Conservation (phyloP, 2,888 invertebrate genomes). For the Mantis religiosa region DNA sequence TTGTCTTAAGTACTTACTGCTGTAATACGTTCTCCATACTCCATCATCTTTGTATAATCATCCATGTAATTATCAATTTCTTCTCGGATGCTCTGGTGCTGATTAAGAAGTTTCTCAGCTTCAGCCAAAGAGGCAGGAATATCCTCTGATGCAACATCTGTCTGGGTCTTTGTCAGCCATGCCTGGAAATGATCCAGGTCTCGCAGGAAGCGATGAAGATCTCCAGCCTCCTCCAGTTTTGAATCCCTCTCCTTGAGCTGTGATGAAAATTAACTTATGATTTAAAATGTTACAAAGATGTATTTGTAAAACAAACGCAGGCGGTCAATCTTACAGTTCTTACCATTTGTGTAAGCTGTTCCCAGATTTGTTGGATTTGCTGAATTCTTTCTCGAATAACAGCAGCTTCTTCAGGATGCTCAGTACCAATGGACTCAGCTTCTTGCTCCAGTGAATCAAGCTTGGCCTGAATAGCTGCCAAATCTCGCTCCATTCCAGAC, state of each 20-base stretch:
- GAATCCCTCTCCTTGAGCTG: constrained; percentile 95
- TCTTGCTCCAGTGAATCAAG: constrained; percentile 90
- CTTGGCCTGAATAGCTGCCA: constrained; percentile 98
- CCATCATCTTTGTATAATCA: constrained; percentile 99
- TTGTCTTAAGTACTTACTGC: constrained; percentile 50
- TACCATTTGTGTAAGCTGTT: constrained; percentile 91
- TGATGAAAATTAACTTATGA: constrained; percentile 24
- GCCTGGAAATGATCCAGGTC: constrained; percentile 99
- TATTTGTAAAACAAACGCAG: too few relatives aligned
- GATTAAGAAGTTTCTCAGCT: constrained; percentile 92
- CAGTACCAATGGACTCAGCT: constrained; percentile 84
- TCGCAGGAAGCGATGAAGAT: constrained; percentile 94
- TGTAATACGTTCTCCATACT: constrained; percentile 94
- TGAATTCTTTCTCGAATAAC: constrained; percentile 85
- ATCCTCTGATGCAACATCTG: constrained; percentile 97
- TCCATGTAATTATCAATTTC: constrained; percentile 99
- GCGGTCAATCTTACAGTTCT: background rate
- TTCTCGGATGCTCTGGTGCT: constrained; percentile 97
- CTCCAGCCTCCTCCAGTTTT: constrained; percentile 97
- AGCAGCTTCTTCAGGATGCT: constrained; percentile 92
- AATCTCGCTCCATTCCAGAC: constrained; percentile 97
- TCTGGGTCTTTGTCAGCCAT: constrained; percentile 98
- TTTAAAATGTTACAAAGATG: background rate
- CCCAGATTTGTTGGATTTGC: constrained; percentile 92
- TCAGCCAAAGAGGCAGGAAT: constrained; percentile 90